Evolutionary conservation across 2,888 invertebrate genomes (phyloP).

Genomic region (Pachliopta kotzebuea): DNA sequence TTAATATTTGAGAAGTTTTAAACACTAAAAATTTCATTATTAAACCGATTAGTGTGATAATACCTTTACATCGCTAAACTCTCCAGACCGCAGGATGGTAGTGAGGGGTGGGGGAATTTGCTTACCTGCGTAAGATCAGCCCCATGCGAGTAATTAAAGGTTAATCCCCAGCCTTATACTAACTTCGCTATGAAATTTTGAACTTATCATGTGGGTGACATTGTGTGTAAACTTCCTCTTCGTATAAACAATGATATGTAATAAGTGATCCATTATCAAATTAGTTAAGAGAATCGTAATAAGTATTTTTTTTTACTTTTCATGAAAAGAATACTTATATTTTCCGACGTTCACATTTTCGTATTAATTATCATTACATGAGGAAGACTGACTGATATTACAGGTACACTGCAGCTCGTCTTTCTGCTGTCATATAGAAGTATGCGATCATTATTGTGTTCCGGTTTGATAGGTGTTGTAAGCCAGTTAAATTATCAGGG

Average conservation of each 20-base stretch:
- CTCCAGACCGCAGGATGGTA: slow-evolving; percentile 30
- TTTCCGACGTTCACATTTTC: too few relatives aligned
- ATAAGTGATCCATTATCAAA: background rate
- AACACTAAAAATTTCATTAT: background rate
- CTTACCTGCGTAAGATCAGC: slow-evolving; percentile 35
- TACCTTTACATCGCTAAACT: slow-evolving; percentile 24
- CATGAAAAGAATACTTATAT: too few relatives aligned
- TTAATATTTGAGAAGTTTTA: too few relatives aligned
- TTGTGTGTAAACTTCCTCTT: slow-evolving; percentile 5
- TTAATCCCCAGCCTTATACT: slow-evolving; percentile 36
- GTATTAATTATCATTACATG: too few relatives aligned
- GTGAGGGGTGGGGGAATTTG: slow-evolving; percentile 32
- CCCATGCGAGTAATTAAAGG: slow-evolving; percentile 38
- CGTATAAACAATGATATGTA: background rate
- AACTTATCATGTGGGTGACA: slow-evolving; percentile 32
- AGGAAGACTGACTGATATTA: too few relatives aligned
- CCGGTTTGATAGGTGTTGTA: too few relatives aligned
- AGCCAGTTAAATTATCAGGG: too few relatives aligned
- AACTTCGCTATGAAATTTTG: slow-evolving; percentile 32
- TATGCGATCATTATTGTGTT: too few relatives aligned
- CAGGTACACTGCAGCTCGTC: too few relatives aligned
- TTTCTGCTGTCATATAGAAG: too few relatives aligned
- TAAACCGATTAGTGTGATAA: slow-evolving; percentile 15
- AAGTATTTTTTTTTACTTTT: background rate
- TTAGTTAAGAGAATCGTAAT: background rate